Conservation (phyloP, 1,140 invertebrate genomes). For the Caenorhabditis tropicalis region DNA sequence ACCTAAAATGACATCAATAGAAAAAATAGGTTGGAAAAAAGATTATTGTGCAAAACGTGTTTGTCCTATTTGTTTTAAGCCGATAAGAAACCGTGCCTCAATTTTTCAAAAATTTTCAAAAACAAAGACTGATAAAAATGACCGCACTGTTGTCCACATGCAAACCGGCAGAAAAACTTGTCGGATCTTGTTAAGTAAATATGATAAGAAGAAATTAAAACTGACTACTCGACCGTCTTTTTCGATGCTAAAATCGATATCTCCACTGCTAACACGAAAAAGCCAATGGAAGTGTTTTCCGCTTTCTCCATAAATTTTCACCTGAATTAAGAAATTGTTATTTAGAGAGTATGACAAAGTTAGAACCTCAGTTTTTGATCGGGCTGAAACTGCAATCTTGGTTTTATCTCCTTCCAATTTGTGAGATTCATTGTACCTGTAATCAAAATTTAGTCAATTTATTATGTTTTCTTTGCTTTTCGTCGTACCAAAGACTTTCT, state of each 20-base stretch:
- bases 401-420: conserved; percentile 33
- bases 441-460: neutral
- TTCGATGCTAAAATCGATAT: conserved; percentile 53
- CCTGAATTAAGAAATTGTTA: neutral
- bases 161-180: neutral
- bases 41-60: neutral
- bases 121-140: neutral
- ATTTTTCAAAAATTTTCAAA: neutral
- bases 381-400: conserved; percentile 38
- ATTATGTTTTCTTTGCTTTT: neutral
- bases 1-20: neutral
- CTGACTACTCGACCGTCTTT: conserved; percentile 28
- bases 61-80: neutral
- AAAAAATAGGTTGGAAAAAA: neutral
- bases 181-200: neutral
- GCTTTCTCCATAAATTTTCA: conserved; percentile 33
- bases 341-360: neutral
- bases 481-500: conserved; percentile 26
- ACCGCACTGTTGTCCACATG: neutral
- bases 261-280: conserved; percentile 48
- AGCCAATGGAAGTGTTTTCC: conserved; percentile 42
- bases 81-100: neutral
- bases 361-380: conserved; percentile 1
- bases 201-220: conserved; percentile 40
- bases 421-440: neutral